These are phyloP conservation scores for Macrotis lagotis DNA, from an alignment of 2,113 vertebrate genomes.

Conservation along the genomic window DNA sequence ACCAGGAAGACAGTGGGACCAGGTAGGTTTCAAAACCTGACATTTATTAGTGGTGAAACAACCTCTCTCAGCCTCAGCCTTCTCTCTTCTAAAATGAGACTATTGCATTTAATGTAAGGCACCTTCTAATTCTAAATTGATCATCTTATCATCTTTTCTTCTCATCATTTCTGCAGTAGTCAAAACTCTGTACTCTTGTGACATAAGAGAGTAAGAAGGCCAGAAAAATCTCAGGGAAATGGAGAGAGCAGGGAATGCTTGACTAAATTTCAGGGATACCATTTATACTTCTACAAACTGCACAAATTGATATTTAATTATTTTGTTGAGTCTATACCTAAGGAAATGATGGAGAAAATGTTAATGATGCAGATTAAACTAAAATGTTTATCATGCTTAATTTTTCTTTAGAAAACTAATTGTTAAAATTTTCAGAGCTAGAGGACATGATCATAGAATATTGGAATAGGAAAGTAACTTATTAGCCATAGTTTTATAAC, in stretches of 20 bases:
- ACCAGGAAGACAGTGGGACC: background rate
- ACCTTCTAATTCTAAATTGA: background rate
- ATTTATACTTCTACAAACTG: background rate
- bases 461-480: background rate
- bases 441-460: background rate
- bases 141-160: background rate
- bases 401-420: background rate
- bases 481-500: background rate
- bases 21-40: background rate
- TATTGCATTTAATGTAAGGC: background rate
- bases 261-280: background rate
- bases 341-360: background rate
- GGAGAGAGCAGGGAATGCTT: background rate
- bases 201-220: background rate
- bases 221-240: background rate
- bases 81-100: background rate
- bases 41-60: background rate
- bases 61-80: background rate
- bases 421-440: background rate
- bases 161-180: background rate
- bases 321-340: background rate
- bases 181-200: background rate
- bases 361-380: background rate
- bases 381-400: background rate
- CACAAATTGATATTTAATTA: background rate